Base-by-base conservation (phyloP, 2,797 vertebrate genomes). In the Pogoniulus pusillus region DNA sequence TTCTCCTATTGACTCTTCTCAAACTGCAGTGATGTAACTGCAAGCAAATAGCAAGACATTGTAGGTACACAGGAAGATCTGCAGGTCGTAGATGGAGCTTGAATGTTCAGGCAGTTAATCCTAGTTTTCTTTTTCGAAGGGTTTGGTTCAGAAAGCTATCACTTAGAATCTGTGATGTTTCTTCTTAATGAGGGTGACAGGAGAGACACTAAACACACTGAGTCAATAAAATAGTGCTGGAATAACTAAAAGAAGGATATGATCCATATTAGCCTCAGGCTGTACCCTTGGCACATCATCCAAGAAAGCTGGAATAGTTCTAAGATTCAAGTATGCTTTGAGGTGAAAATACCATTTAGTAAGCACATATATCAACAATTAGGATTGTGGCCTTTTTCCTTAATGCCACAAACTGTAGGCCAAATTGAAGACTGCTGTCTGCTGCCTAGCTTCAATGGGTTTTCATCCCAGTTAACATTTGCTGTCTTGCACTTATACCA, bases 281-380 rank as follows among this genome's bases (percentile, higher is more conserved):
- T 35, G 8, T 75, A 93, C 49, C 53, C 59, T 17, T 95, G 95
- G 91, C 94, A 90, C 49, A 60, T 69, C 93, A 93, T 90, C 88
- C 93, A 94, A 93, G 88, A 91, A 89, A 90, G 73, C 55, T 87
- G 79, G 86, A 94, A 85, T 82, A 85, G 90, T 63, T 91, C 66
- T 69, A 60, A 84, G 71, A 82, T 74, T 85, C 92, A 92, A 93
- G 87, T 90, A 94, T 72, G 89, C 84, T 95, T 97, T 97, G 93
- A 94, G 82, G 90, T 86, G 34, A 84, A 96, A 95, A 94, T 81
- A 93, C 76, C 85, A 43, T 80, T 94, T 93, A 93, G 53, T 54
- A 84, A 93, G 78, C 54, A 75, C 57, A 88, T 95, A 94, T 53
- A 93, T 93, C 82, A 74, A 47, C 94, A 95, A 82, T 93, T 95